These are phyloP conservation scores for Bemisia tabaci DNA, from an alignment of 1,140 invertebrate species.

Conservation along the genomic window DNA sequence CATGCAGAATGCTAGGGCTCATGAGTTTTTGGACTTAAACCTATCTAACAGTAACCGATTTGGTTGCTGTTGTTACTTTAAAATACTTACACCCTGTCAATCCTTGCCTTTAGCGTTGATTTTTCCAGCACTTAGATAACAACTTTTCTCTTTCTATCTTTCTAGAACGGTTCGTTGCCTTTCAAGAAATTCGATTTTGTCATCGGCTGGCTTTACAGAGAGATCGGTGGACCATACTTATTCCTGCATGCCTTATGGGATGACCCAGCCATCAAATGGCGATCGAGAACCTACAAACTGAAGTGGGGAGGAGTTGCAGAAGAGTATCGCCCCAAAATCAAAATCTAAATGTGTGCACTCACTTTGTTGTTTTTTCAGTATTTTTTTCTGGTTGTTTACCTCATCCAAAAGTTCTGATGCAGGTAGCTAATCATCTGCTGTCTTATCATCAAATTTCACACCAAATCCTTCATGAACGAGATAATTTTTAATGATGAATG, in stretches of 20 bases:
- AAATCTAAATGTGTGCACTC: background rate
- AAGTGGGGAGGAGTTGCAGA: slow-evolving; percentile 87
- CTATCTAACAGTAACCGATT: no score
- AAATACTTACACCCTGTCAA: no score
- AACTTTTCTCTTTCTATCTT: slow-evolving; percentile 19
- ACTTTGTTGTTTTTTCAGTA: no score
- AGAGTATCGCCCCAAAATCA: slow-evolving; percentile 31
- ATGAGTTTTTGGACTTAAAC: no score
- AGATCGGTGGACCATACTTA: slow-evolving; percentile 75
- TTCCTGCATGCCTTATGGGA: slow-evolving; percentile 64
- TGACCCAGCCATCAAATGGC: slow-evolving; percentile 80
- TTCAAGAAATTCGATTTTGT: slow-evolving; percentile 94
- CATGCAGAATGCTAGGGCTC: no score
- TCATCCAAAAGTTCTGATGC: no score
- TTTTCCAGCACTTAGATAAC: slow-evolving; percentile 1
- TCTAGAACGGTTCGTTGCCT: slow-evolving; percentile 80
- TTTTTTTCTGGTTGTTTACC: no score
- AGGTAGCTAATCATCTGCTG: no score
- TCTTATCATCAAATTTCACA: no score
- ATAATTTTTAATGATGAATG: no score
- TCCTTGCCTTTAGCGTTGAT: background rate
- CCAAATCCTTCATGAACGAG: no score
- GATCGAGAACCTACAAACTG: slow-evolving; percentile 73
- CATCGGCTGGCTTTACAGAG: slow-evolving; percentile 89
- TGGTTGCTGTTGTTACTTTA: no score